These are phyloP conservation scores for Chiridota heheva DNA, from an alignment of 35 echinoderm and acorn worm genomes.

Conservation along the genomic window DNA sequence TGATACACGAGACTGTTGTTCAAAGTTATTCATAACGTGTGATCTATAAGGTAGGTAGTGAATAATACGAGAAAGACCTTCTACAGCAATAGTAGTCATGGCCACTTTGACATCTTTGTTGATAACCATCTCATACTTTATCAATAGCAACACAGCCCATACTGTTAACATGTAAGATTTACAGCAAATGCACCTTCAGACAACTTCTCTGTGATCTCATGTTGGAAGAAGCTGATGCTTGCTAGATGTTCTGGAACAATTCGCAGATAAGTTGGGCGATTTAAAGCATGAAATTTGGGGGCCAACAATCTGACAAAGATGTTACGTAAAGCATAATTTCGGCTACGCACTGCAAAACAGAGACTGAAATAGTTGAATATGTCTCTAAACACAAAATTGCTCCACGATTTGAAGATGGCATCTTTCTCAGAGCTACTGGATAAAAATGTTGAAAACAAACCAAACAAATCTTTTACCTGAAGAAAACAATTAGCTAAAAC, in stretches of 20 bases:
- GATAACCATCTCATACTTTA: conserved; percentile 42
- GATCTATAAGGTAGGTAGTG: conserved; percentile 44
- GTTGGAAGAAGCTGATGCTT: background rate
- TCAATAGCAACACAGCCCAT: conserved; percentile 8
- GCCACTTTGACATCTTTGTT: conserved; percentile 18
- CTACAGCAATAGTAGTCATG: background rate
- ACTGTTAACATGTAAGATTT: background rate
- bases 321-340: background rate
- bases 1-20: background rate
- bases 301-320: background rate
- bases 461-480: background rate
- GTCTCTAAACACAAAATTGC: background rate
- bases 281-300: conserved; percentile 35
- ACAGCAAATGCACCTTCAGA: conserved; percentile 17
- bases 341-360: background rate
- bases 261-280: conserved; percentile 1
- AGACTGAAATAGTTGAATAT: conserved; percentile 18
- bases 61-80: background rate
- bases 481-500: background rate
- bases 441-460: background rate
- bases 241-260: conserved; percentile 1
- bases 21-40: background rate
- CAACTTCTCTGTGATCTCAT: background rate
- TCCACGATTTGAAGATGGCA: background rate
- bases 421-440: background rate